Evolutionary conservation across 2,888 invertebrate genomes (phyloP).

Genomic region (Diogma glabrata): DNA sequence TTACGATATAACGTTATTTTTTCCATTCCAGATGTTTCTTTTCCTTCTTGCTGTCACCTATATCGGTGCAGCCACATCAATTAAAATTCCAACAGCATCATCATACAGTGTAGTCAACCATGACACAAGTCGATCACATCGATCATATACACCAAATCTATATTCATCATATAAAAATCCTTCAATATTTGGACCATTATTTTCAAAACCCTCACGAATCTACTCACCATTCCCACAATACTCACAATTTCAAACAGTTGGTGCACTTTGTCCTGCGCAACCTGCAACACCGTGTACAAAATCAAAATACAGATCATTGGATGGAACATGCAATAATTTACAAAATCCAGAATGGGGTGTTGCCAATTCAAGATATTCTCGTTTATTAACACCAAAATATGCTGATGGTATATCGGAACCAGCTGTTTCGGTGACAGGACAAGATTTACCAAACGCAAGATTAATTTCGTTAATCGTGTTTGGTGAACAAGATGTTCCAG

Average conservation of each 20-base stretch:
- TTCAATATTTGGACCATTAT: too few relatives aligned
- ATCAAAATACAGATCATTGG: constrained; percentile 57
- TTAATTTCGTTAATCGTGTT: constrained; percentile 57
- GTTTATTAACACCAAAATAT: constrained; percentile 37
- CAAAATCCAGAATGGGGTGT: constrained; percentile 70
- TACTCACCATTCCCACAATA: constrained; percentile 1
- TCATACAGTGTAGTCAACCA: constrained; percentile 9
- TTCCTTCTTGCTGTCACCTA: constrained; percentile 8
- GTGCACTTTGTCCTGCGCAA: constrained; percentile 8
- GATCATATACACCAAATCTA: not conserved
- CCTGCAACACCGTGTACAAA: constrained; percentile 28
- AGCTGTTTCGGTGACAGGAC: constrained; percentile 49
- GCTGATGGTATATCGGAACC: constrained; percentile 44
- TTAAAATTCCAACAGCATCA: too few relatives aligned
- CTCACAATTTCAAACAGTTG: constrained; percentile 9
- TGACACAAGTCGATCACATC: not conserved
- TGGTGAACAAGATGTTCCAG: constrained; percentile 56
- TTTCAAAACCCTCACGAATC: too few relatives aligned
- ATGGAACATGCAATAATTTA: constrained; percentile 92
- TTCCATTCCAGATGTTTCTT: constrained; percentile 12
- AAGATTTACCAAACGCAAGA: constrained; percentile 55
- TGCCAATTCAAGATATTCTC: constrained; percentile 50
- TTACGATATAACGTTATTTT: too few relatives aligned
- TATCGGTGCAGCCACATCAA: constrained; percentile 2
- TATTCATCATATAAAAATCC: too few relatives aligned